Evolutionary conservation across 2,113 vertebrate species (phyloP).

Genomic region (Halichoeres trimaculatus): DNA sequence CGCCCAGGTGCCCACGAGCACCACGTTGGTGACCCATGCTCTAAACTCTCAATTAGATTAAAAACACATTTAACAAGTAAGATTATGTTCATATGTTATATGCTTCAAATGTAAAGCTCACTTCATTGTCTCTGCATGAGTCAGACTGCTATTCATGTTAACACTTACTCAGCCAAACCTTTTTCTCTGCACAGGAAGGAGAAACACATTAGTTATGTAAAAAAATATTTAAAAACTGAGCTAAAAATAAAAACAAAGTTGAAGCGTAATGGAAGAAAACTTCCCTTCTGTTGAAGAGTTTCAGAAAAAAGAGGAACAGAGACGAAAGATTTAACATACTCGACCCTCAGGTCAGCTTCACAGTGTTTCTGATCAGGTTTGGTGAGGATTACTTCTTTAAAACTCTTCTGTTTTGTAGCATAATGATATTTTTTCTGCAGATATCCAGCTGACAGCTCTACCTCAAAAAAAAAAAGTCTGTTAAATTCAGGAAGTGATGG

Average conservation of each 20-base stretch:
- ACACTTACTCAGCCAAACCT: no score
- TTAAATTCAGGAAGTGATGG: constrained; percentile 67
- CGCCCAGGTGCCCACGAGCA: no score
- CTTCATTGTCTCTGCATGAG: no score
- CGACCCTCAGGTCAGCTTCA: background rate
- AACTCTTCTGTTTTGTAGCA: no score
- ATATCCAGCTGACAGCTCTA: background rate
- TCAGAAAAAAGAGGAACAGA: background rate
- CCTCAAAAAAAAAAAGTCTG: constrained; percentile 9
- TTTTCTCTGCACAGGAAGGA: background rate
- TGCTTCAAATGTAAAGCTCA: no score
- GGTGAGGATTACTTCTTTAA: no score
- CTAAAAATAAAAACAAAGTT: background rate
- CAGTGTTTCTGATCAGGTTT: background rate
- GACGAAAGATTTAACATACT: no score
- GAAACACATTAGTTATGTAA: background rate
- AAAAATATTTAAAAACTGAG: background rate
- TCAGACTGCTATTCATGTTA: no score
- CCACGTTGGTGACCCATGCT: no score
- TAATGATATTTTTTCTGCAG: background rate
- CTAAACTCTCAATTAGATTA: no score
- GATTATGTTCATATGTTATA: no score
- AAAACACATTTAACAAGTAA: no score
- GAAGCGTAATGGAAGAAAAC: background rate
- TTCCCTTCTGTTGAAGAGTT: background rate